A percentile compares a stretch with the other conserved stretches of the same genome.
Conservation (phyloP, 1,140 invertebrate species). For the Globodera ellingtonae region DNA sequence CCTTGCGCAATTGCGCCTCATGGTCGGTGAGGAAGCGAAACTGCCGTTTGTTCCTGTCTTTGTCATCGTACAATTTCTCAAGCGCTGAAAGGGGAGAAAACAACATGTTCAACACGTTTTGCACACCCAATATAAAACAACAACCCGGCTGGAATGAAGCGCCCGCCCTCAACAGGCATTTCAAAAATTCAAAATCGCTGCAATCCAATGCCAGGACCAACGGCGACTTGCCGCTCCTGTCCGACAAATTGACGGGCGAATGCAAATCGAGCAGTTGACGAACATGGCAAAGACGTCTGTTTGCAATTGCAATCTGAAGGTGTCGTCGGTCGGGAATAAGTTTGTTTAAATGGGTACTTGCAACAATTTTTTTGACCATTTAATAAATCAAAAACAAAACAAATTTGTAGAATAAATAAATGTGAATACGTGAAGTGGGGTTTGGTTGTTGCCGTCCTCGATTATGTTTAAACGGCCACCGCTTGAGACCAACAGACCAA, state of each 20-base stretch:
- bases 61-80: slow-evolving; percentile 26
- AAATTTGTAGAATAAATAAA: background rate
- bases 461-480: slow-evolving; percentile 33
- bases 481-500: slow-evolving; percentile 21
- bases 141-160: slow-evolving; percentile 37
- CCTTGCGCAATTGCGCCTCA: slow-evolving; percentile 18
- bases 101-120: slow-evolving; percentile 3
- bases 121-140: background rate
- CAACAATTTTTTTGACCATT: no score
- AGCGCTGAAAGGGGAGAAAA: slow-evolving; percentile 17
- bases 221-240: slow-evolving; percentile 30
- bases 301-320: slow-evolving; percentile 31
- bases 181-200: slow-evolving; percentile 37
- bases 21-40: slow-evolving; percentile 19
- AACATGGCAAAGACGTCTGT: slow-evolving; percentile 36
- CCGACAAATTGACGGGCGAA: slow-evolving; percentile 29
- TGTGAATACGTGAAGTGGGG: slow-evolving; percentile 30
- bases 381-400: no score
- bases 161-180: slow-evolving; percentile 21
- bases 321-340: background rate
- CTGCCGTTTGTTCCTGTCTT: slow-evolving; percentile 24
- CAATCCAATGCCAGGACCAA: slow-evolving; percentile 29
- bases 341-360: no score
- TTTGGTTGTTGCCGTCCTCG: slow-evolving; percentile 30
- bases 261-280: slow-evolving; percentile 24